Evolutionary conservation across 2,888 invertebrate species (phyloP).

Genomic region (Dendrolimus pini): DNA sequence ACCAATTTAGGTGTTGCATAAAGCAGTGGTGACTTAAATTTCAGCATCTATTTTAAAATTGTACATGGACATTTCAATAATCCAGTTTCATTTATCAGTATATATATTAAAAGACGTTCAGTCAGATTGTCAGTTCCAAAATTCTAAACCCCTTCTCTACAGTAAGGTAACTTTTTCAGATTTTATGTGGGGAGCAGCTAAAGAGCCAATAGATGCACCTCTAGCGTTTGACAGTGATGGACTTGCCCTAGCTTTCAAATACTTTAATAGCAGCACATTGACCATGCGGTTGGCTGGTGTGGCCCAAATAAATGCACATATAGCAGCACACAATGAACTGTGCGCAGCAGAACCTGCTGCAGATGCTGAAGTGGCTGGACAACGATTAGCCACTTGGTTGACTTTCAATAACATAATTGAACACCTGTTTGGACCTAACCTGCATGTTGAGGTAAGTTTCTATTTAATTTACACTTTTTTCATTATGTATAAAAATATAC

Average conservation of each 20-base stretch:
- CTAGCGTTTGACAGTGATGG: slow-evolving; percentile 93
- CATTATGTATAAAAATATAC: neutral
- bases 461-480: neutral
- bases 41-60: no score
- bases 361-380: slow-evolving; percentile 90
- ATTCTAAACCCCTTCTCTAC: neutral
- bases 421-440: slow-evolving; percentile 97
- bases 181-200: slow-evolving; percentile 97
- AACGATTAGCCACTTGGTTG: slow-evolving; percentile 92
- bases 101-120: no score
- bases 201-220: slow-evolving; percentile 92
- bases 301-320: slow-evolving; percentile 95
- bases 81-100: no score
- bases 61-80: no score
- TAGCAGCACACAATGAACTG: slow-evolving; percentile 93
- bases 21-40: no score
- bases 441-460: slow-evolving; percentile 90
- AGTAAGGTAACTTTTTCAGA: slow-evolving; percentile 62
- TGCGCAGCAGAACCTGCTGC: slow-evolving; percentile 92
- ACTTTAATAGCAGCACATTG: slow-evolving; percentile 94
- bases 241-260: slow-evolving; percentile 94
- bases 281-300: slow-evolving; percentile 96
- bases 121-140: no score
- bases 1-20: no score
- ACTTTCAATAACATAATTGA: slow-evolving; percentile 93